Conservation (phyloP, 2,888 invertebrate species). For the Dasysyrphus tricinctus region DNA sequence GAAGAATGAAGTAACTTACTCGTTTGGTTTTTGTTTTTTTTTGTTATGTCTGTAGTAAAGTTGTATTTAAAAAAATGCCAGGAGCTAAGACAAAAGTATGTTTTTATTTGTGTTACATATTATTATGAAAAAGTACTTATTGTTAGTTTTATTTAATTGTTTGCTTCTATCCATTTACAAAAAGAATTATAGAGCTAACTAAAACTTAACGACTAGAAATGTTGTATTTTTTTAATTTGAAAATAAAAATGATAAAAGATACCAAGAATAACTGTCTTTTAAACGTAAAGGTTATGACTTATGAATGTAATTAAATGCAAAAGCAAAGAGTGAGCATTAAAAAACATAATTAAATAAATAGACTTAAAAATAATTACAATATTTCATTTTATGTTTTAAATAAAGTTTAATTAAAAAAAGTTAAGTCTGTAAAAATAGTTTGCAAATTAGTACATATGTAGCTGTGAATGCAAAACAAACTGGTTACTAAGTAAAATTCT, state of each 20-base stretch:
- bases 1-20: conserved; percentile 49
- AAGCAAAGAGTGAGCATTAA: no score
- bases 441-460: no score
- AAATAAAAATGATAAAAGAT: neutral
- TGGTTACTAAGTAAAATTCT: no score
- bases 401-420: no score
- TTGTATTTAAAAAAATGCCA: neutral
- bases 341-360: no score
- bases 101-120: neutral
- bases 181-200: neutral
- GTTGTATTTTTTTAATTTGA: neutral
- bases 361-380: no score
- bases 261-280: neutral
- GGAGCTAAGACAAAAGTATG: neutral
- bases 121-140: neutral
- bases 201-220: neutral
- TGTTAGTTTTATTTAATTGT: neutral
- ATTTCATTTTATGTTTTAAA: no score
- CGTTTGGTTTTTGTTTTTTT: conserved; percentile 8
- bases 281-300: no score
- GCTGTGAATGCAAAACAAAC: no score
- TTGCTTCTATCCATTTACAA: neutral
- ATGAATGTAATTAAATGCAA: no score
- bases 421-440: no score
- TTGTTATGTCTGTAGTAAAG: neutral